Conservation (phyloP, 2,113 vertebrate species). For the Macrotis lagotis region DNA sequence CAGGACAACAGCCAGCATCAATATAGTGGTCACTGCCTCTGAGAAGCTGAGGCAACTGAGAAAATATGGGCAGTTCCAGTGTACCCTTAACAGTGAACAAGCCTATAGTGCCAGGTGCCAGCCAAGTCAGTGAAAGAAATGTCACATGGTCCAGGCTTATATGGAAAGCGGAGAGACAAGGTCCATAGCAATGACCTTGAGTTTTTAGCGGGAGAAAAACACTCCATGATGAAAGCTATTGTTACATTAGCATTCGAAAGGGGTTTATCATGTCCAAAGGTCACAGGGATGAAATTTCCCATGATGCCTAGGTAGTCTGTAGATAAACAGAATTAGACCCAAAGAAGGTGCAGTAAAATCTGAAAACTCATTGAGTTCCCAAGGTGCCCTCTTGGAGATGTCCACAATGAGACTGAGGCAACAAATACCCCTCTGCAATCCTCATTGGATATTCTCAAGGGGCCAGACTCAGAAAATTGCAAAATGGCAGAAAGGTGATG, state of each 20-base stretch:
- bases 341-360: neutral
- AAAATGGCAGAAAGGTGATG: no score
- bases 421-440: neutral
- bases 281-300: neutral
- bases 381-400: neutral
- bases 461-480: neutral
- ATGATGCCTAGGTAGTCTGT: neutral
- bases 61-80: neutral
- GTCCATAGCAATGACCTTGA: neutral
- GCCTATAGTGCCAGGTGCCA: neutral
- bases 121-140: neutral
- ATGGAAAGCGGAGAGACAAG: neutral
- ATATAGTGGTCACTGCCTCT: neutral
- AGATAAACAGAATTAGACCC: neutral
- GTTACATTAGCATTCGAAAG: neutral
- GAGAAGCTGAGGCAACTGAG: neutral
- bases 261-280: neutral
- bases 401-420: neutral
- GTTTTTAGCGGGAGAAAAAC: neutral
- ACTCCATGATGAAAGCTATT: neutral
- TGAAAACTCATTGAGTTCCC: no score
- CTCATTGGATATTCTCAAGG: neutral
- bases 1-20: neutral
- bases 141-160: neutral
- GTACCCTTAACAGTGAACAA: neutral